Percentiles rank a stretch among this genome's conserved stretches.
Conservation (phyloP, 1,140 invertebrate species). For the Hermetia illucens region DNA sequence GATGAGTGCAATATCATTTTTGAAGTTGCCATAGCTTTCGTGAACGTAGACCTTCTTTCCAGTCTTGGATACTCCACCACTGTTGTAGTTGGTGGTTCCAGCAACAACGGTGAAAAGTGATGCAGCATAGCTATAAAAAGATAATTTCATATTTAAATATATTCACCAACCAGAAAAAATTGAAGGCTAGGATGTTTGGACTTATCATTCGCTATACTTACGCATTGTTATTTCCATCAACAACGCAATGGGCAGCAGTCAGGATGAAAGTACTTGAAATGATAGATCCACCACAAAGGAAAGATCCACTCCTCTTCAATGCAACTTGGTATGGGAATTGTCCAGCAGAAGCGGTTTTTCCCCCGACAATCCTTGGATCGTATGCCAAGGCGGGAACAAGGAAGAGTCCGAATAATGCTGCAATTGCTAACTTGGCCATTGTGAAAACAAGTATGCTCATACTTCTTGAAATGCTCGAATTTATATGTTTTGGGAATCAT, state of each 20-base stretch:
- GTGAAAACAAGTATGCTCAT: too few species aligned
- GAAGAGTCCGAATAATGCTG: too few species aligned
- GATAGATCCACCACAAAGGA: constrained; percentile 38
- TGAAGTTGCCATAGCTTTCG: constrained; percentile 16
- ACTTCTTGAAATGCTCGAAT: too few species aligned
- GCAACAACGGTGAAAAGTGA: constrained; percentile 17
- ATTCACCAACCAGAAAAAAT: too few species aligned
- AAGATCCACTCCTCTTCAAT: constrained; percentile 17
- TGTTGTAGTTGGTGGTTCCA: constrained; percentile 20
- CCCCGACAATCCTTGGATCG: constrained; percentile 34
- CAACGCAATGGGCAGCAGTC: constrained; percentile 36
- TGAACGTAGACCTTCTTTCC: constrained; percentile 24
- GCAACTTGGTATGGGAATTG: constrained; percentile 32
- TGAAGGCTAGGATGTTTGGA: too few species aligned
- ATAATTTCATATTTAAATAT: too few species aligned
- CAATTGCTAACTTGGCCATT: too few species aligned
- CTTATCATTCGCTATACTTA: too few species aligned
- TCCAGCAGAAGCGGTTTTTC: constrained; percentile 18
- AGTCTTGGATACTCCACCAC: constrained; percentile 19
- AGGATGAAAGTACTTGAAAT: constrained; percentile 31
- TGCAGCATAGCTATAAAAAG: constrained; percentile 6
- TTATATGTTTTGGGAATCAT: too few species aligned
- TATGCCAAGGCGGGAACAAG: too few species aligned
- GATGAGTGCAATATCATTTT: constrained; percentile 38
- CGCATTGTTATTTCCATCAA: constrained; percentile 1